These are phyloP conservation scores for Pogonomyrmex californicus DNA, from an alignment of 1,140 invertebrate genomes.

Conservation along the genomic window DNA sequence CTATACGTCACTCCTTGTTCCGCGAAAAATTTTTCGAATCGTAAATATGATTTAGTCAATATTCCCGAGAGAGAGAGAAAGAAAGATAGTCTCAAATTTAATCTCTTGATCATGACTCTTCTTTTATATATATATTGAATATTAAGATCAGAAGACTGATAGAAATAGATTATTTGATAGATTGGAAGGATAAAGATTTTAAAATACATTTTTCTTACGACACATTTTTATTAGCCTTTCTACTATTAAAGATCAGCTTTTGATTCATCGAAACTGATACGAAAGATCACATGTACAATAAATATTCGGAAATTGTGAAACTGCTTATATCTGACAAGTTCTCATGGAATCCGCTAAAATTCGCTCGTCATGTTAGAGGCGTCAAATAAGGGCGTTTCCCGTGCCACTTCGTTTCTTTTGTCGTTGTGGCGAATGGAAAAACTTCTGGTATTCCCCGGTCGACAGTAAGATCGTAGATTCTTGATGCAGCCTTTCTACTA, in stretches of 20 bases:
- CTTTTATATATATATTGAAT: constrained; percentile 15
- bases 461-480: constrained; percentile 72
- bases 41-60: constrained; percentile 29
- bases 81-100: constrained; percentile 1
- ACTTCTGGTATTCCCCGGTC: constrained; percentile 74
- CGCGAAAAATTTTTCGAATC: constrained; percentile 12
- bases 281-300: neutral
- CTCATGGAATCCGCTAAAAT: constrained; percentile 28
- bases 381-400: constrained; percentile 42
- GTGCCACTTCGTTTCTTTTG: constrained; percentile 47
- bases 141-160: neutral
- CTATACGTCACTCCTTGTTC: constrained; percentile 15
- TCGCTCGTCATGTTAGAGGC: constrained; percentile 25
- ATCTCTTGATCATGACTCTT: neutral
- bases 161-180: neutral
- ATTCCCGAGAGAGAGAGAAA: neutral
- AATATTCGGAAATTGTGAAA: constrained; percentile 3
- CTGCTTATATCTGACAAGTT: neutral
- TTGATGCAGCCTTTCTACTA: constrained; percentile 70
- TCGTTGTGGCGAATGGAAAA: constrained; percentile 76
- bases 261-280: neutral
- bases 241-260: neutral
- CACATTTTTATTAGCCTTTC: neutral
- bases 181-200: neutral
- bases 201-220: neutral